Base-by-base conservation (phyloP, 2,113 vertebrate species). In the Oryzias javanicus region DNA sequence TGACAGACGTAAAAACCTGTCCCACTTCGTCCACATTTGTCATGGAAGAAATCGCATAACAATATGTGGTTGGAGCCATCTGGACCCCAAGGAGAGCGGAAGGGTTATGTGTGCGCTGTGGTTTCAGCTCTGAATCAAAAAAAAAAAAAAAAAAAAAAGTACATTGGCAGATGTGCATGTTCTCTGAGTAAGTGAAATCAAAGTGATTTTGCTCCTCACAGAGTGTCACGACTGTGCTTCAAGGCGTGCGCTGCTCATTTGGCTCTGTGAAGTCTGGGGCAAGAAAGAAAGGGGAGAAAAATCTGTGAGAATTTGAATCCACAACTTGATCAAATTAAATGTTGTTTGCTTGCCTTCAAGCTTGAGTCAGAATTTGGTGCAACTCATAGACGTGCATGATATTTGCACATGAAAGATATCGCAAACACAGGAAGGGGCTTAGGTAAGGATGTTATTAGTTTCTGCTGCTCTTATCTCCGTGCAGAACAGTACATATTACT, bases 131-230 rank as follows among this genome's bases (percentile, higher is more conserved):
- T 55, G 60, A 76, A 60, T 60, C 18, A 14, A 20, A 22, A 22
- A 22, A 14, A 20, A 70, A 14, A 20, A 22, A 22, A 22, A 14
- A 20, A 70, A 69, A 65, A 41, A 69, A 65, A 41, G 46, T 74
- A 52, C 52, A 59, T 78, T 53, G 72, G 71, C 71, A 76, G 79
- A 78, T 84, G 79, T 67, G 59, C 60, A 41, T 56, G 60, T 64
- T 76, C 64, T 55, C 67, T 12, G 44, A 49, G 53, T 63, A 67
- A 75, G 64, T 16, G 35, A 76, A 82, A 78, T 80, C 69, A 68
- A 76, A 79, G 64, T 71, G 74, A 13, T 52, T 67, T 66, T 63
- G 71, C 70, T 74, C 56, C 64, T 73, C n/a, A 7, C 8, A 2
- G 44, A 59, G 57, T 16, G 7, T 79, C 75, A 74, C 49, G 18